Percentiles rank a stretch among this genome's conserved stretches.
Evolutionary conservation across 2,113 vertebrate genomes (phyloP).

Genomic region (Datnioides undecimradiatus): DNA sequence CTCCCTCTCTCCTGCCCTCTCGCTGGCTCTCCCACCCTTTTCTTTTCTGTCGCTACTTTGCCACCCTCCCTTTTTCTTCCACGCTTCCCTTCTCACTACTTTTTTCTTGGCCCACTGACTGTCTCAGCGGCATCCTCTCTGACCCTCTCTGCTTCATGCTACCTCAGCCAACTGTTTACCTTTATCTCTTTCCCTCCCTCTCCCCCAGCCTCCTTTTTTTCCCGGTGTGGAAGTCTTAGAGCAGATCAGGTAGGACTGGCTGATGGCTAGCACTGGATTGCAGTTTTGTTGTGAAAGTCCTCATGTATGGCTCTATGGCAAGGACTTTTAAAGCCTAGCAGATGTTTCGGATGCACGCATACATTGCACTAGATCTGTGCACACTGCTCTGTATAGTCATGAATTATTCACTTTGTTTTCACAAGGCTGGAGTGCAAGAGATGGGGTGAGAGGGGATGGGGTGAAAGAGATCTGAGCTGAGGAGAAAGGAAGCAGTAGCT

Average conservation of each 20-base stretch:
- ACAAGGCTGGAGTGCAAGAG: conserved; percentile 60
- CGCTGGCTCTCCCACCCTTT: conserved; percentile 8
- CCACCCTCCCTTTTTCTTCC: conserved; percentile 37
- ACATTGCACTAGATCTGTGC: conserved; percentile 61
- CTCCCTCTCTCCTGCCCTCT: conserved; percentile 42
- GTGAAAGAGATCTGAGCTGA: conserved; percentile 66
- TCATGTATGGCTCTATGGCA: conserved; percentile 27
- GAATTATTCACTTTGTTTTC: conserved; percentile 84
- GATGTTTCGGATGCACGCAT: conserved; percentile 63
- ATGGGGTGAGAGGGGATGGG: conserved; percentile 45
- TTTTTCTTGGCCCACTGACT: conserved; percentile 55
- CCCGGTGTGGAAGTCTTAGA: conserved; percentile 1
- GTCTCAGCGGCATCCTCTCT: conserved; percentile 53
- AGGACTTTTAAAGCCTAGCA: conserved; percentile 17
- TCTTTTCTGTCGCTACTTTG: conserved; percentile 29
- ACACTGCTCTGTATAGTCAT: conserved; percentile 66
- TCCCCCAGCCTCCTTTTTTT: conserved; percentile 20
- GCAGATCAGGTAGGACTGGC: neutral
- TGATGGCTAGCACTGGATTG: conserved; percentile 28
- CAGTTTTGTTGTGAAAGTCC: conserved; percentile 10
- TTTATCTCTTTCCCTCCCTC: conserved; percentile 42
- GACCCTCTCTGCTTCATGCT: conserved; percentile 56
- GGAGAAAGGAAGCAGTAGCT: conserved; percentile 51
- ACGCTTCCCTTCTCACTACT: conserved; percentile 30
- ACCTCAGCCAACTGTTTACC: conserved; percentile 45